Conservation (phyloP, 1,140 invertebrate genomes). For the Nasonia longicornis region DNA sequence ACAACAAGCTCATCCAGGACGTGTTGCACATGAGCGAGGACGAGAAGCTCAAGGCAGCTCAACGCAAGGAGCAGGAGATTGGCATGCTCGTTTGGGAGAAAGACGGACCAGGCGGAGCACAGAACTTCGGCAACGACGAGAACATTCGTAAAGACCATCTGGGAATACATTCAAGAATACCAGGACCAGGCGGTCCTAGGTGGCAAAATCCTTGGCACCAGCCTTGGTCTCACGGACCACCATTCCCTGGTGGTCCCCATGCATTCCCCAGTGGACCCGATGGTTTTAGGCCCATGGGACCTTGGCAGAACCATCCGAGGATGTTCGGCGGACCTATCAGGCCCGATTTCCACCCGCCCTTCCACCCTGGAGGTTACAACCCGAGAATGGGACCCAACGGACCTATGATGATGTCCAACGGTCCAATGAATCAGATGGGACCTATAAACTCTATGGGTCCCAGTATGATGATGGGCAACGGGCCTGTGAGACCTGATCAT, state of each 20-base stretch:
- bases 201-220: conserved; percentile 66
- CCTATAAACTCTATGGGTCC: conserved; percentile 53
- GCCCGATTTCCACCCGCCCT: conserved; percentile 50
- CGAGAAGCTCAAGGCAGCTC: conserved; percentile 81
- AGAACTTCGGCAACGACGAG: conserved; percentile 23
- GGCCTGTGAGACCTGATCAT: conserved; percentile 24
- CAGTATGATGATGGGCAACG: conserved; percentile 54
- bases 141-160: conserved; percentile 38
- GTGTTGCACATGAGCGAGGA: conserved; percentile 83
- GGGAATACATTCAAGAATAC: conserved; percentile 24
- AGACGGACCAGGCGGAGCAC: background rate
- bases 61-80: conserved; percentile 72
- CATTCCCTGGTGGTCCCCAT: conserved; percentile 42
- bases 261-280: conserved; percentile 52
- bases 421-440: conserved; percentile 58
- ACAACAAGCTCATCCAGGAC: conserved; percentile 83
- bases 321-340: conserved; percentile 19
- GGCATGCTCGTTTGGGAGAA: conserved; percentile 52
- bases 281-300: conserved; percentile 57
- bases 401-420: conserved; percentile 60
- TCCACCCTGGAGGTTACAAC: conserved; percentile 60
- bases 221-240: conserved; percentile 60
- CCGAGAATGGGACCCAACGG: conserved; percentile 59
- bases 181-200: conserved; percentile 57
- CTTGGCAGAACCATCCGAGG: conserved; percentile 62